These are phyloP conservation scores for Andrena haemorrhoa DNA, from an alignment of 2,888 invertebrate genomes.

Conservation along the genomic window DNA sequence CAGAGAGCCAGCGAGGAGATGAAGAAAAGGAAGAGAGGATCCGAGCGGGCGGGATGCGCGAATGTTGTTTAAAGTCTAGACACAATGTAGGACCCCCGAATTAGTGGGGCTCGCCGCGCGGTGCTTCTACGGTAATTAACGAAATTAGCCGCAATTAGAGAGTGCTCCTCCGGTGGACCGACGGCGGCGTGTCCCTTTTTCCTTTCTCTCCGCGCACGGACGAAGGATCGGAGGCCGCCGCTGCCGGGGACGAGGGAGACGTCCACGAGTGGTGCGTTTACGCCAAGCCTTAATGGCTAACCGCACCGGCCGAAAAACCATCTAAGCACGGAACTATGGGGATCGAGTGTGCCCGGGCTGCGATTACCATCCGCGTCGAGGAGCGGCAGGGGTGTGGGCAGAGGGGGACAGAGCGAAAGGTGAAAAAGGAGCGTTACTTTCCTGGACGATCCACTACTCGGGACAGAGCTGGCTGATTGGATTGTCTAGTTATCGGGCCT, in stretches of 20 bases:
- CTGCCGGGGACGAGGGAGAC: constrained; percentile 24
- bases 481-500: constrained; percentile 35
- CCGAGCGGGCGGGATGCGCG: constrained; percentile 72
- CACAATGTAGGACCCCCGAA: constrained; percentile 83
- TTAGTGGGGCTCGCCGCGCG: constrained; percentile 79
- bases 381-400: not conserved
- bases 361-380: constrained; percentile 49
- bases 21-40: constrained; percentile 30
- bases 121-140: constrained; percentile 82
- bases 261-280: constrained; percentile 69
- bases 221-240: constrained; percentile 7
- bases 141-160: constrained; percentile 84
- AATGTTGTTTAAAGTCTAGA: constrained; percentile 84
- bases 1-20: constrained; percentile 39
- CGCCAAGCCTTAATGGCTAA: constrained; percentile 77
- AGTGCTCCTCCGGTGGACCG: constrained; percentile 65
- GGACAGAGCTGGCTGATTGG: constrained; percentile 22
- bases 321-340: constrained; percentile 66
- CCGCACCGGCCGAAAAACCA: constrained; percentile 66
- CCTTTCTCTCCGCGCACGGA: constrained; percentile 14
- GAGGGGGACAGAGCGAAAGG: no score
- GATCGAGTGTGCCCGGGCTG: constrained; percentile 34
- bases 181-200: constrained; percentile 56
- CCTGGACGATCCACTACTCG: constrained; percentile 14
- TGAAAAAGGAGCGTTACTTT: constrained; percentile 14